Percentiles rank a stretch among this genome's conserved stretches.
phyloP scores from a whole-genome alignment of 1,140 invertebrate species.

The Branchinecta lindahli region DNA sequence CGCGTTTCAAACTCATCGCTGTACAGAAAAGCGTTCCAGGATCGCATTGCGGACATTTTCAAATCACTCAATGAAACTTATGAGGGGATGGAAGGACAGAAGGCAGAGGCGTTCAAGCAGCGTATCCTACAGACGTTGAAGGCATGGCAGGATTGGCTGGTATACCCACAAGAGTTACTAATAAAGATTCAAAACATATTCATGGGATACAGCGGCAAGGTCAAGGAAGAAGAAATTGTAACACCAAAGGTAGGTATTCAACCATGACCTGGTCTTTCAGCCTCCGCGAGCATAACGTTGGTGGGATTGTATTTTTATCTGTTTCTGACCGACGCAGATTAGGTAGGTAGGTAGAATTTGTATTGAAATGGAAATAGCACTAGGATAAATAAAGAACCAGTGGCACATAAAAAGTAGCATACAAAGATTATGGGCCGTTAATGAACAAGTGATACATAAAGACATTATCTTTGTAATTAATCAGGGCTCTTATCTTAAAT shows the following conservation, averaged over 20 bases:
- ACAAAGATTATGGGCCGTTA: too few species aligned
- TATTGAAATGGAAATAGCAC: too few species aligned
- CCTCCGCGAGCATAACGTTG: not conserved
- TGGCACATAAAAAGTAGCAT: too few species aligned
- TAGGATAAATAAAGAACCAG: too few species aligned
- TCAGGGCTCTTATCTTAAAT: too few species aligned
- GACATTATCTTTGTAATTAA: too few species aligned
- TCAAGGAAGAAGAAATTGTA: conserved; percentile 24
- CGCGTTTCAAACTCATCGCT: conserved; percentile 95
- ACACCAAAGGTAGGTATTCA: conserved; percentile 26
- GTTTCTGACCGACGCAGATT: too few species aligned
- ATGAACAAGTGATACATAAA: too few species aligned
- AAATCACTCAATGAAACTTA: conserved; percentile 59
- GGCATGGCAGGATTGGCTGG: conserved; percentile 95
- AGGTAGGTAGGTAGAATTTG: too few species aligned
- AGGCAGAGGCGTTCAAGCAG: conserved; percentile 91
- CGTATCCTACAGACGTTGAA: conserved; percentile 84
- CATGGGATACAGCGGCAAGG: conserved; percentile 38
- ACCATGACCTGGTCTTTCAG: not conserved
- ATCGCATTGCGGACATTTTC: conserved; percentile 70
- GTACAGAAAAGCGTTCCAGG: conserved; percentile 80
- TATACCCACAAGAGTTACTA: conserved; percentile 89
- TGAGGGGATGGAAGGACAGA: conserved; percentile 66
- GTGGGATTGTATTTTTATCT: not conserved
- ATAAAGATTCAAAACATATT: conserved; percentile 82